Evolutionary conservation across 2,888 invertebrate genomes (phyloP).

Genomic region (Empis livida): DNA sequence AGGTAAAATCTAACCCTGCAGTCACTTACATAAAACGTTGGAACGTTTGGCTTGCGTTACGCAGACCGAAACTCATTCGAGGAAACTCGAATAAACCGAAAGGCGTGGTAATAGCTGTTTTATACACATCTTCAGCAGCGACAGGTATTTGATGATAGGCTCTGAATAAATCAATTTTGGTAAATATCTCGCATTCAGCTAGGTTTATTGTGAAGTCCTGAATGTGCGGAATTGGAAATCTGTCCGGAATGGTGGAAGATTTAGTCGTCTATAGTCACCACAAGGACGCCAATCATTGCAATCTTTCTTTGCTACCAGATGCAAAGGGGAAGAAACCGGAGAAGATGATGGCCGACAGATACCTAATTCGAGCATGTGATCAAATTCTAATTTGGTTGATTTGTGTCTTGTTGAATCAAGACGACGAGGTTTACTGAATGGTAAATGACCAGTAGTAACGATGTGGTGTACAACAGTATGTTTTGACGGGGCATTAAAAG

Average conservation of each 20-base stretch:
- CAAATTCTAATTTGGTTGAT: slow-evolving; percentile 11
- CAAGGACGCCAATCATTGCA: slow-evolving; percentile 5
- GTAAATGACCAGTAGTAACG: slow-evolving; percentile 12
- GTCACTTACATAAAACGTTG: slow-evolving; percentile 24
- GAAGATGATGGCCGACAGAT: slow-evolving; percentile 7
- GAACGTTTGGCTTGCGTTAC: slow-evolving; percentile 27
- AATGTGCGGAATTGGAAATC: slow-evolving; percentile 4
- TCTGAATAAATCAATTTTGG: slow-evolving; percentile 3
- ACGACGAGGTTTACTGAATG: slow-evolving; percentile 6
- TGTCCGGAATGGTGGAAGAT: slow-evolving; percentile 3
- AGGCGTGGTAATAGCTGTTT: slow-evolving; percentile 28
- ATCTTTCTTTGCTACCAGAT: slow-evolving; percentile 7
- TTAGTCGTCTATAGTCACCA: slow-evolving; percentile 5
- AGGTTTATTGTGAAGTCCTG: slow-evolving; percentile 5
- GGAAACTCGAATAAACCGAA: slow-evolving; percentile 26
- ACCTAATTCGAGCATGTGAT: neutral
- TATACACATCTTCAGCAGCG: slow-evolving; percentile 20
- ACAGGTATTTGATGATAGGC: slow-evolving; percentile 25
- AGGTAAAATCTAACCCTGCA: slow-evolving; percentile 16
- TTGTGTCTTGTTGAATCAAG: slow-evolving; percentile 9
- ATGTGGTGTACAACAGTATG: slow-evolving; percentile 6
- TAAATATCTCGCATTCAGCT: slow-evolving; percentile 2
- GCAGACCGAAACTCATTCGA: slow-evolving; percentile 18
- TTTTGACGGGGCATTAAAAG: neutral
- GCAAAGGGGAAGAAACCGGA: slow-evolving; percentile 6